A percentile compares a stretch with the other conserved stretches of the same genome.
Conservation (phyloP, 2,888 invertebrate genomes). For the Metallyticus violacea region DNA sequence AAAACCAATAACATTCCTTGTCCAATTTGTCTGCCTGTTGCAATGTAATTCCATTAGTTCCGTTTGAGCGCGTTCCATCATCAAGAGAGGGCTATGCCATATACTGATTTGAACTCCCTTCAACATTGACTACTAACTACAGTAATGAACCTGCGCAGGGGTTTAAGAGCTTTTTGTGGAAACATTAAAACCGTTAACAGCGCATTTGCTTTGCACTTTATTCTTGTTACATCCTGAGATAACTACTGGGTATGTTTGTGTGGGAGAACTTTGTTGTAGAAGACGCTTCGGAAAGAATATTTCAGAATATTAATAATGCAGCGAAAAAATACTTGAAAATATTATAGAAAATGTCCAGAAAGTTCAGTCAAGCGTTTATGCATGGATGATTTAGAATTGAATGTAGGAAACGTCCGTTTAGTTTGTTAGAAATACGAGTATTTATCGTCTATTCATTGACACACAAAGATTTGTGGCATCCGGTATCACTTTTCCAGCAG, state of each 20-base stretch:
- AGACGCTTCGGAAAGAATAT: neutral
- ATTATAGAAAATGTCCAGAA: too few species aligned
- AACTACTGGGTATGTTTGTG: neutral
- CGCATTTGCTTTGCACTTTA: neutral
- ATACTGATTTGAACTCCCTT: neutral
- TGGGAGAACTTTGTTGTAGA: neutral
- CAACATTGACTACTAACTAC: neutral
- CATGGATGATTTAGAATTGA: too few species aligned
- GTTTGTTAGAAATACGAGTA: too few species aligned
- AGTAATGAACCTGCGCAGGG: neutral
- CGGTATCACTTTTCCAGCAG: too few species aligned
- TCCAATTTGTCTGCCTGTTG: neutral
- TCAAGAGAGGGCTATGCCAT: neutral
- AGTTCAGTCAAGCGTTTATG: too few species aligned
- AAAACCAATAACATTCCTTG: conserved; percentile 4
- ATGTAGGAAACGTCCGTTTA: too few species aligned
- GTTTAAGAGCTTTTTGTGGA: neutral
- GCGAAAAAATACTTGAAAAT: too few species aligned
- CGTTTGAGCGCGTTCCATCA: neutral
- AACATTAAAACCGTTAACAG: neutral
- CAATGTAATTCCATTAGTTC: neutral
- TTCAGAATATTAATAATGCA: too few species aligned
- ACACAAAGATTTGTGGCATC: too few species aligned
- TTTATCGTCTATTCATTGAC: too few species aligned
- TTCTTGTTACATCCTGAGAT: neutral